Base-by-base conservation (phyloP, 2,113 vertebrate species). In the Stomatorhinus ivindoensis region DNA sequence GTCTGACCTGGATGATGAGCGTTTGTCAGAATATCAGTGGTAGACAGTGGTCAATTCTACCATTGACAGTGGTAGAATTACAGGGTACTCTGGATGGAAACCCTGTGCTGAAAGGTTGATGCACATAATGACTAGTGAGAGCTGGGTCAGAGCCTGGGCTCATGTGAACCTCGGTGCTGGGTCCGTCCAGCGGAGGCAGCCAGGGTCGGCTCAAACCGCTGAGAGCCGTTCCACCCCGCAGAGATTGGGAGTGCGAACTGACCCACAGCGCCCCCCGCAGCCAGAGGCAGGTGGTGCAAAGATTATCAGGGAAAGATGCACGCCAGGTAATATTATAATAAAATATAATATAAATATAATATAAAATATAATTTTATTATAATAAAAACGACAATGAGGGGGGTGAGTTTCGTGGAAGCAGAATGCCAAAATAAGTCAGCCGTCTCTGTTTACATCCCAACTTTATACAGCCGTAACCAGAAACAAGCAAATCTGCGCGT, bases 391-490 rank as follows among this genome's bases (percentile, higher is more conserved):
- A 42, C 4, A 80, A 80, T 2, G 15, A 42, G 31, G 35, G 73
- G 73, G 73, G 73, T 42, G 35, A 42, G 13, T 80, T 42, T 42
- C 73, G 73, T 42, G 35, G 73, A 80, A 80, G 15, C 35, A 17
- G 73, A 42, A 80, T 42, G 13, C 35, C 69, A 76, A 76, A 76
- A 13, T 39, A 27, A 65, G 61, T 65, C 61, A 65, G 9, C 61
- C 61, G 9, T 65, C 69, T 39, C 11, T 80, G 35, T 80, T 80
- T 80, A 80, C 73, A 86, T 47, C 24, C 9, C 44, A 48, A 24
- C 83, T 86, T 86, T 86, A 86, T 86, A 50, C 44, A n/a, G 44
- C 47, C 9, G 47, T 48, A 86, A 86, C 83, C 44, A 86, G 44
- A 86, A 86, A 86, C 83, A 86, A 86, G 83, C 83, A 86, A 50